Conservation (phyloP, 2,797 vertebrate genomes). For the Mycteria americana region DNA sequence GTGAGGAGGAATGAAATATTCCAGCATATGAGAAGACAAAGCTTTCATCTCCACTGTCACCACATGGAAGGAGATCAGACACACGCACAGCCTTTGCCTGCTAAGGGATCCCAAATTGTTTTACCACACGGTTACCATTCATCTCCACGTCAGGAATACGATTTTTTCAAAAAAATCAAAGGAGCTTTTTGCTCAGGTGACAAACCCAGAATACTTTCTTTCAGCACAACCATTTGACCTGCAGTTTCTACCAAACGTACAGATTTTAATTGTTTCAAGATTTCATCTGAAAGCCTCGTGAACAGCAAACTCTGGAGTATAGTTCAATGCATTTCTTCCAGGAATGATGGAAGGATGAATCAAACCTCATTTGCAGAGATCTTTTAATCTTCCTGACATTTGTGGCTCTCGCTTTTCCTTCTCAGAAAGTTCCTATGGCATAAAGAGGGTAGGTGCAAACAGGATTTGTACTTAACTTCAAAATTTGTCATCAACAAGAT, state of each 20-base stretch:
- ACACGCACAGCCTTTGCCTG: background rate
- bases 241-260: background rate
- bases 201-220: background rate
- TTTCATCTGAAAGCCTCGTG: background rate
- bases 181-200: background rate
- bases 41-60: background rate
- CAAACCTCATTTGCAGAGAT: background rate
- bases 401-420: background rate
- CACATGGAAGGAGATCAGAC: background rate
- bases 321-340: background rate
- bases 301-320: background rate
- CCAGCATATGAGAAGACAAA: background rate
- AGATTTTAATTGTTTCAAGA: background rate
- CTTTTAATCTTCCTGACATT: background rate
- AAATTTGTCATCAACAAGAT: background rate
- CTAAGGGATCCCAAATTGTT: background rate
- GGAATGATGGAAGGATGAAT: background rate
- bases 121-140: background rate
- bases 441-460: background rate
- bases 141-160: background rate
- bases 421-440: background rate
- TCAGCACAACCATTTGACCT: background rate
- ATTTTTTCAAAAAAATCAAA: background rate
- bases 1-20: conserved; percentile 22
- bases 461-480: background rate